Percentiles rank a stretch among this genome's conserved stretches.
Conservation (phyloP, 2,797 vertebrate genomes). For the Rhynchotus rufescens region DNA sequence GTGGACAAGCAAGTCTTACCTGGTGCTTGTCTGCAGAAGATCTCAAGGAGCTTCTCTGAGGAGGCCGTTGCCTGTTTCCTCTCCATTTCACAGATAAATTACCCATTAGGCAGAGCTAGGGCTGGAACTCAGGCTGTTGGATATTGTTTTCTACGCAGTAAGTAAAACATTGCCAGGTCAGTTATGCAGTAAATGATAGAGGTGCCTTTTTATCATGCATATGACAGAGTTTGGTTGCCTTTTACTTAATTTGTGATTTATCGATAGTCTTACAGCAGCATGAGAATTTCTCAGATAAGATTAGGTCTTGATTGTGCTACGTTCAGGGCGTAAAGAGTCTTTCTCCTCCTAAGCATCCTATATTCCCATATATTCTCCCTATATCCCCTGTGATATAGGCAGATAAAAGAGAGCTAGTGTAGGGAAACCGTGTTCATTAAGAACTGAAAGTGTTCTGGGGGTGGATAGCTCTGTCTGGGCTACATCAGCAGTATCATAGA, state of each 20-base stretch:
- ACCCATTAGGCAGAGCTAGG: neutral
- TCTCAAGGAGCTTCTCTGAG: neutral
- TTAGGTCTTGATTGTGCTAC: neutral
- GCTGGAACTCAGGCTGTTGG: neutral
- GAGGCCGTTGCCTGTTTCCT: neutral
- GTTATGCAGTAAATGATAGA: neutral
- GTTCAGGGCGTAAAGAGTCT: neutral
- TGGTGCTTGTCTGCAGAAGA: neutral
- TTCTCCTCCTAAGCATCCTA: neutral
- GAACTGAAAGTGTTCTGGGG: neutral
- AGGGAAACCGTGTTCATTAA: neutral
- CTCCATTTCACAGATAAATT: neutral
- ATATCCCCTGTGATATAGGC: neutral
- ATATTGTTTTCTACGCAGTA: neutral
- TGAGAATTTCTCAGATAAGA: neutral
- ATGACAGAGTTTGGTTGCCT: neutral
- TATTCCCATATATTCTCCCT: too few species aligned
- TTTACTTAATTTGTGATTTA: neutral
- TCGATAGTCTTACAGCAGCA: neutral
- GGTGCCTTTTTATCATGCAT: neutral
- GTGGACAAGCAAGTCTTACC: neutral
- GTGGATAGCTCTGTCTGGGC: neutral
- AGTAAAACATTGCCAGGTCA: neutral
- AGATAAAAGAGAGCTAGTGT: neutral
- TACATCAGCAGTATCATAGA: neutral